Conservation (phyloP, 2,113 vertebrate species). For the Dasyprocta punctata region DNA sequence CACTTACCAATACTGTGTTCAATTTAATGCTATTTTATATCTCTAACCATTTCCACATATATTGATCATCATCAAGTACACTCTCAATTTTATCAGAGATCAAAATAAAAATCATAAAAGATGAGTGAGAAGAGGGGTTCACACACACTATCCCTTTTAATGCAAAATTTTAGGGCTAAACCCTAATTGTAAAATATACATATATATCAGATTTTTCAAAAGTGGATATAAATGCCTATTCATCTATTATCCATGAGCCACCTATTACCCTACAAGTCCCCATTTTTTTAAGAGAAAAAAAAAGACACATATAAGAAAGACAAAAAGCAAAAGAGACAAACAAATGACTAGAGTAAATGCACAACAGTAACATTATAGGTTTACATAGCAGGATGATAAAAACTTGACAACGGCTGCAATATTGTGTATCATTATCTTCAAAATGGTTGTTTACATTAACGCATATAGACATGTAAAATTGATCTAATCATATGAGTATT, state of each 20-base stretch:
- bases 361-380: too few relatives aligned
- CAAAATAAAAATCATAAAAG: neutral
- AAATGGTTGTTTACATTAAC: too few relatives aligned
- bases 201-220: neutral
- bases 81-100: neutral
- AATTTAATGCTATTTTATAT: slow-evolving; percentile 15
- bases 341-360: too few relatives aligned
- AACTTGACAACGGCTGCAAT: too few relatives aligned
- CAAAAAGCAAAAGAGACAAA: too few relatives aligned
- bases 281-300: too few relatives aligned
- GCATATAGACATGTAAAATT: too few relatives aligned
- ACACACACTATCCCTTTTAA: neutral
- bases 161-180: neutral
- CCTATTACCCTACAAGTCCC: accelerated
- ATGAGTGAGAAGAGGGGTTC: neutral
- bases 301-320: too few relatives aligned
- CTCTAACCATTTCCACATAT: neutral
- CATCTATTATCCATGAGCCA: neutral
- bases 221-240: neutral
- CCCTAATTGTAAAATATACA: neutral
- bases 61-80: neutral
- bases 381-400: too few relatives aligned
- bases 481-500: too few relatives aligned
- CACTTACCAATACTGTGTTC: neutral
- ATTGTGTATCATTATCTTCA: too few relatives aligned